phyloP scores from a whole-genome alignment of 2,888 invertebrate genomes.

The Ichneumoninae sp. region DNA sequence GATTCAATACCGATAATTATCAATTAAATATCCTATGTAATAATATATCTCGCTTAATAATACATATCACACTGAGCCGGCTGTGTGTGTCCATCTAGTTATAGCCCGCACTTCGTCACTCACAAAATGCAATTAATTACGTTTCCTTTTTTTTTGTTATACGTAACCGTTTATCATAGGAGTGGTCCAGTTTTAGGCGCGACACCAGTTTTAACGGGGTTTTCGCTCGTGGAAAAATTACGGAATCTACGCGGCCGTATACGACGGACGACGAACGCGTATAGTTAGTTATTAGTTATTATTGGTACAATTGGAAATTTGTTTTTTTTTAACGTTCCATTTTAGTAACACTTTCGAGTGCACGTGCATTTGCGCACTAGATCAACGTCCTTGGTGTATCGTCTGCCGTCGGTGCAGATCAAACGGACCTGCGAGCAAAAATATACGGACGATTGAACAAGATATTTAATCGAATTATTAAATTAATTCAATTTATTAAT shows the following conservation, averaged over 20 bases:
- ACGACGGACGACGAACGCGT: slow-evolving; percentile 63
- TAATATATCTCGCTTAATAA: slow-evolving; percentile 78
- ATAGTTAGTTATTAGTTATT: slow-evolving; percentile 56
- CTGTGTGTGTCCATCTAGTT: slow-evolving; percentile 79
- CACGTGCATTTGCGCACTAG: slow-evolving; percentile 98
- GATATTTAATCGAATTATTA: not conserved
- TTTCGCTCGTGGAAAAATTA: slow-evolving; percentile 40
- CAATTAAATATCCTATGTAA: slow-evolving; percentile 66
- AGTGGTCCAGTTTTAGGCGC: slow-evolving; percentile 66
- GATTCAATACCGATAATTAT: slow-evolving; percentile 70
- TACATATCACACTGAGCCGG: slow-evolving; percentile 84
- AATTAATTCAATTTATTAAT: too few relatives aligned
- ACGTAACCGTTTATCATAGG: slow-evolving; percentile 48
- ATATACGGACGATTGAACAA: slow-evolving; percentile 5
- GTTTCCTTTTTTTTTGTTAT: slow-evolving; percentile 7
- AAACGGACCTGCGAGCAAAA: slow-evolving; percentile 89
- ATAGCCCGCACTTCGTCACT: slow-evolving; percentile 74
- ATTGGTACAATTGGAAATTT: slow-evolving; percentile 63
- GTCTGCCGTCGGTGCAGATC: slow-evolving; percentile 95
- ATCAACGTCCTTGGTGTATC: slow-evolving; percentile 97
- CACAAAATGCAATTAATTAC: slow-evolving; percentile 57
- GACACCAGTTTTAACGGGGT: slow-evolving; percentile 62
- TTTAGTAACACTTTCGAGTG: slow-evolving; percentile 94
- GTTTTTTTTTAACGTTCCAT: slow-evolving; percentile 44
- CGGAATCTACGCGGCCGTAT: slow-evolving; percentile 55